A percentile compares a stretch with the other conserved stretches of the same genome.
These are phyloP conservation scores for Anguilla pacifica DNA, from an alignment of 2,797 vertebrate species.

Conservation along the genomic window DNA sequence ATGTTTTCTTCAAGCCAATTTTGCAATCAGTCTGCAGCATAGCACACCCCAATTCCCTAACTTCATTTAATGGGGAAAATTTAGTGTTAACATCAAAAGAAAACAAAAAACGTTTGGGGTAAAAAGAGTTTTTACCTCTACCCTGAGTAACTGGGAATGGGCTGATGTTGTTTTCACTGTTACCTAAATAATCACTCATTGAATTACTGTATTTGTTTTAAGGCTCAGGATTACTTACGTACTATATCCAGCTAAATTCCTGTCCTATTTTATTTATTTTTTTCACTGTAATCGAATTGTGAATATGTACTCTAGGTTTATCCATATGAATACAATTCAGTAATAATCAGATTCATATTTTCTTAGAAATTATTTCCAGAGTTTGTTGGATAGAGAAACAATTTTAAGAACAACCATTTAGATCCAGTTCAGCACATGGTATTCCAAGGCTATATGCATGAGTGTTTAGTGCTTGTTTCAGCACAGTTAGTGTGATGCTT, in stretches of 20 bases:
- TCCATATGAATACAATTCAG: neutral
- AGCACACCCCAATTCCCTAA: neutral
- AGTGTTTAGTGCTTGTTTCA: neutral
- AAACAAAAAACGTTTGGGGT: too few relatives aligned
- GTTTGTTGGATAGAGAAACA: neutral
- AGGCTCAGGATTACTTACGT: neutral
- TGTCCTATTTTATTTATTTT: neutral
- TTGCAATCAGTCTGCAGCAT: neutral
- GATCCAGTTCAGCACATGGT: neutral
- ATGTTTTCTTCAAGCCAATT: neutral
- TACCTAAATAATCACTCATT: neutral
- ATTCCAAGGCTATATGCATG: neutral
- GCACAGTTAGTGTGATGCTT: neutral
- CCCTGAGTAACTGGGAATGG: neutral
- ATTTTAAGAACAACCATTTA: neutral
- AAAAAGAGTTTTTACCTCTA: neutral
- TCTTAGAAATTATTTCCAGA: neutral
- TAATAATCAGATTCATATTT: neutral
- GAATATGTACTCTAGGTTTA: neutral
- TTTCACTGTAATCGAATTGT: neutral
- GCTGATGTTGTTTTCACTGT: neutral
- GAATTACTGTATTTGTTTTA: neutral
- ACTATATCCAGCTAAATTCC: neutral
- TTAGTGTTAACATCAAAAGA: neutral
- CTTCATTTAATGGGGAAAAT: neutral